Evolutionary conservation across 2,113 vertebrate species (phyloP).

Genomic region (Synchiropus splendidus): DNA sequence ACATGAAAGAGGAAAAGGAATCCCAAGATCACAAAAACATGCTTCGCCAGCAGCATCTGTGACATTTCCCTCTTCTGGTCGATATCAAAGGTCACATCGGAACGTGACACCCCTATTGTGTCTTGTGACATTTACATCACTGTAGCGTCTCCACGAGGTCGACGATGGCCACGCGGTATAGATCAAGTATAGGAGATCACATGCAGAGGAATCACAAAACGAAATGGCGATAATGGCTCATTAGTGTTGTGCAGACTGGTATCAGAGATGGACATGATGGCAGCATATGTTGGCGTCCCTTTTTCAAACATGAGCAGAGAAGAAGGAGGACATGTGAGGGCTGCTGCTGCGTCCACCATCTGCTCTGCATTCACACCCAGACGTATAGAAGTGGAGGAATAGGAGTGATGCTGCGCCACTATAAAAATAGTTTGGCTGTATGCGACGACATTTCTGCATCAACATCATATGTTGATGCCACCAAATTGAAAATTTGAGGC

Average conservation of each 20-base stretch:
- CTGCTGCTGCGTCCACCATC: constrained; percentile 55
- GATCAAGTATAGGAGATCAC: neutral
- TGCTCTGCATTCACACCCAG: constrained; percentile 37
- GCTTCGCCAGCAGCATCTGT: constrained; percentile 24
- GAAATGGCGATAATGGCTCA: neutral
- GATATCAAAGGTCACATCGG: constrained; percentile 42
- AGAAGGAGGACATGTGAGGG: constrained; percentile 34
- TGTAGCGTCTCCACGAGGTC: constrained; percentile 9
- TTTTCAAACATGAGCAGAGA: constrained; percentile 35
- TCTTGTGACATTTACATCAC: constrained; percentile 33
- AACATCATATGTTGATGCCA: too few species aligned
- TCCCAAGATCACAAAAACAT: constrained; percentile 14
- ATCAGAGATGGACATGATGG: constrained; percentile 35
- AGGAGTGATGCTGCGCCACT: constrained; percentile 8
- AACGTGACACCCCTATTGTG: constrained; percentile 21
- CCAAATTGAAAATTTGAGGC: too few species aligned
- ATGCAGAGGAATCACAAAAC: neutral
- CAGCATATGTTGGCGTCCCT: constrained; percentile 31
- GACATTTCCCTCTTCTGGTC: constrained; percentile 31
- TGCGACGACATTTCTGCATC: too few species aligned
- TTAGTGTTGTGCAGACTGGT: constrained; percentile 21
- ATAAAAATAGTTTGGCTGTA: neutral
- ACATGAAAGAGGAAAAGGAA: constrained; percentile 6
- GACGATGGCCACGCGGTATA: neutral
- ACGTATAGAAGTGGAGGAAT: constrained; percentile 24